phyloP scores from a whole-genome alignment of 2,797 vertebrate species.

The Sebastes diploproa region DNA sequence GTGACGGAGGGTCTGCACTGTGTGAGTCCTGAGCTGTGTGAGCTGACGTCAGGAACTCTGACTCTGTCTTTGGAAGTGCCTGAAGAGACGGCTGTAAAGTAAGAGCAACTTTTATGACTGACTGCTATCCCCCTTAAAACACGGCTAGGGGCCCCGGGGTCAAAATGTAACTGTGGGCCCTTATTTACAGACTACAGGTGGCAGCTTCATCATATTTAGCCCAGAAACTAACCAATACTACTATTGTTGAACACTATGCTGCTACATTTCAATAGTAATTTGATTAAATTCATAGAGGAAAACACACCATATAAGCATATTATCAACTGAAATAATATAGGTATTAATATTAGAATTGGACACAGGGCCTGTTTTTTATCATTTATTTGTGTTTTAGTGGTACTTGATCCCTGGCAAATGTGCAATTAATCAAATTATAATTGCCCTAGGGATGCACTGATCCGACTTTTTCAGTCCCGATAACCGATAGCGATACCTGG shows the following conservation, averaged over 20 bases:
- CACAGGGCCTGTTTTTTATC: background rate
- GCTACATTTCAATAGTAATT: background rate
- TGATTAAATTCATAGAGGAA: background rate
- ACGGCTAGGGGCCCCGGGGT: background rate
- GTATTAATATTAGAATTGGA: background rate
- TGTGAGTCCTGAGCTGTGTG: conserved; percentile 91
- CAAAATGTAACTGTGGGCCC: background rate
- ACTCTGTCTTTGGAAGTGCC: conserved; percentile 91
- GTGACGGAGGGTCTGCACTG: conserved; percentile 90
- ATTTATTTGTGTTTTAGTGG: background rate
- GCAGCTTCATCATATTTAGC: conserved; percentile 1
- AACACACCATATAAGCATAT: background rate
- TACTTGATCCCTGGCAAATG: background rate
- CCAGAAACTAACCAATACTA: background rate
- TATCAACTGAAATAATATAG: background rate
- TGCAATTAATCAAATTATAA: background rate
- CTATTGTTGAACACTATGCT: background rate
- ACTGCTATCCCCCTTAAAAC: background rate
- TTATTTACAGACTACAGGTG: conserved; percentile 3
- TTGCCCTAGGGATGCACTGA: too few species aligned
- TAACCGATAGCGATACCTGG: too few species aligned
- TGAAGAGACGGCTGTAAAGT: conserved; percentile 95
- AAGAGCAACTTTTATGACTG: conserved; percentile 68
- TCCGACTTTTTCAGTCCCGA: too few species aligned
- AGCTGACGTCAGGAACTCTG: conserved; percentile 88